These are phyloP conservation scores for Cygnus buccinator DNA, from an alignment of 2,113 vertebrate species.

Conservation along the genomic window DNA sequence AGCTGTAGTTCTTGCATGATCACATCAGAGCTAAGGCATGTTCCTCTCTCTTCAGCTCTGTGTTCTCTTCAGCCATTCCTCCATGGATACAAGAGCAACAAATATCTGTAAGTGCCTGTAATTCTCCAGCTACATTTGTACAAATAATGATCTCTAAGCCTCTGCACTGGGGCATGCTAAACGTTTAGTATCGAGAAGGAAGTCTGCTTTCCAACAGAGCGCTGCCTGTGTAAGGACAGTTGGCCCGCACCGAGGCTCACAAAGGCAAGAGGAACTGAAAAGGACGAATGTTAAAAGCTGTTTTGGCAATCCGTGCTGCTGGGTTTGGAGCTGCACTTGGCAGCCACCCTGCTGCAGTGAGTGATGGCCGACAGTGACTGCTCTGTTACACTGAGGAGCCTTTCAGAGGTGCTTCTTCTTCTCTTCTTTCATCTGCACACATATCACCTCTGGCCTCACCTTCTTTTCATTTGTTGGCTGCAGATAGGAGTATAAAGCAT, in stretches of 20 bases:
- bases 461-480: background rate
- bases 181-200: background rate
- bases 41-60: background rate
- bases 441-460: background rate
- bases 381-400: background rate
- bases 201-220: background rate
- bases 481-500: background rate
- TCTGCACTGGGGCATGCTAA: background rate
- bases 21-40: rapidly evolving
- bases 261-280: background rate
- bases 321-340: background rate
- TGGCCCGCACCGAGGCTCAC: background rate
- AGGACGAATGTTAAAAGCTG: background rate
- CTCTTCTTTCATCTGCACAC: background rate
- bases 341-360: background rate
- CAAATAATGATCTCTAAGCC: background rate
- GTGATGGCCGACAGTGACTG: no score
- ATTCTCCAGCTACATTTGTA: background rate
- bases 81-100: background rate
- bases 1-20: background rate
- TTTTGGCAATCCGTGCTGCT: background rate
- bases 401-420: background rate
- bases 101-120: background rate
- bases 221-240: background rate
- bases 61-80: background rate